Base-by-base conservation (phyloP, 1,140 invertebrate species). In the Aricia agestis region DNA sequence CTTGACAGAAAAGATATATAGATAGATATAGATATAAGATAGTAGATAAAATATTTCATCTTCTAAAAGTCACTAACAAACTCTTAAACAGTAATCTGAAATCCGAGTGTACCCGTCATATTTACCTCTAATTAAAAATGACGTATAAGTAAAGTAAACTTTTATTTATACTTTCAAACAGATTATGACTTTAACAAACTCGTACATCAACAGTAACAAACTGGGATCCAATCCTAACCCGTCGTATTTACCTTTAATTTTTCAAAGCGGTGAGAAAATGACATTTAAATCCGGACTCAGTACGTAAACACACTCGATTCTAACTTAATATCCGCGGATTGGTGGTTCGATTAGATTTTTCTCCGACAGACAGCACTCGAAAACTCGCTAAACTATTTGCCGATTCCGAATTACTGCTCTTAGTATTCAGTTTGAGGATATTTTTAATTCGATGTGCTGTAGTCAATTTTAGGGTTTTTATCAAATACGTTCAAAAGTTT, bases 381-480 rank as follows among this genome's bases (percentile, higher is more conserved):
- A 65, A 70, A 73, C 65, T 72, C 66, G 72, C 69, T 76, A 74
- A 76, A 74, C 72, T 76, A 76, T 74, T 76, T 74, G 73, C 45
- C 75, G 63, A 71, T 72, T 70, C 70, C 45, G 52, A 59, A 72
- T 72, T 69, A 66, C 19, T 67, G 52, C 69, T 65, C 73, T 72
- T 70, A 72, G 52, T 68, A 68, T 72, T 61, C 67, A 52, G 25
- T 70, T 69, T 18, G 10, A 42, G 41, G 3, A 31, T 19, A 10
- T 63, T 19, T 63, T 63, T 19, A 63, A 63, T 63, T 25, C 59
- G 59, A n/a, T n/a, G n/a, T n/a, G 5, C n/a, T 4, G n/a, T 11
- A 42, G 41, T 42, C 1, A 42, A 42, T 42, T 2, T 11, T 2
- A 25, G 25, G 25, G 25, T 25, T 25, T 25, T 0, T 25, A 25